Percentiles rank a stretch among this genome's conserved stretches.
Evolutionary conservation across 2,797 vertebrate genomes (phyloP).

Genomic region (Liasis olivaceus): DNA sequence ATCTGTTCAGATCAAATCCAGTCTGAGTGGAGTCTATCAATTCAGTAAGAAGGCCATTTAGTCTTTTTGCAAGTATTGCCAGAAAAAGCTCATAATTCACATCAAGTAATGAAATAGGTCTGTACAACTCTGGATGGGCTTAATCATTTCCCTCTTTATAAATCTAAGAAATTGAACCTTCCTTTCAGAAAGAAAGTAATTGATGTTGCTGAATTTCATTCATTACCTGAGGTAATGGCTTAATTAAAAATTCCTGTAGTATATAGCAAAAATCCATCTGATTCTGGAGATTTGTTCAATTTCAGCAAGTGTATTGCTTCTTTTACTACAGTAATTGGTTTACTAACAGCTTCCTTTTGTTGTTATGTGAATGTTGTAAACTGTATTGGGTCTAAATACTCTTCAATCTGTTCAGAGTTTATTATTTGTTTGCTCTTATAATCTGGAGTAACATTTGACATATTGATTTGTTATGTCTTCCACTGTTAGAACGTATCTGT

Average conservation of each 20-base stretch:
- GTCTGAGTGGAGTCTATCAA: background rate
- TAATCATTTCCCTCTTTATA: background rate
- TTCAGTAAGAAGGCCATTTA: background rate
- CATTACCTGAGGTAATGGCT: background rate
- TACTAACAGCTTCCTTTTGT: background rate
- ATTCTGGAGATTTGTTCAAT: background rate
- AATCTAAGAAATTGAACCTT: background rate
- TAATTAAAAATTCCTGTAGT: background rate
- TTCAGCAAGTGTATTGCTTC: background rate
- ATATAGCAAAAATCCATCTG: background rate
- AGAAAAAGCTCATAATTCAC: background rate
- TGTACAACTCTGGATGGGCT: background rate
- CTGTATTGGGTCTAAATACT: background rate
- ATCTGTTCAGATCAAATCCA: background rate
- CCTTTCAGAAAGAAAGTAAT: background rate
- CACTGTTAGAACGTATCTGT: background rate
- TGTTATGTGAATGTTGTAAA: background rate
- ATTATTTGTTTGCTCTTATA: background rate
- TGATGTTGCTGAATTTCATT: background rate
- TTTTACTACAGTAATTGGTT: background rate
- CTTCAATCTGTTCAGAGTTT: background rate
- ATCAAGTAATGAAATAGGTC: background rate
- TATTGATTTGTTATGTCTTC: background rate
- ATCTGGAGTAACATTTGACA: background rate
- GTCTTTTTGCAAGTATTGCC: background rate